Evolutionary conservation across 2,797 vertebrate species (phyloP).

Genomic region (Cheracebus regulus): DNA sequence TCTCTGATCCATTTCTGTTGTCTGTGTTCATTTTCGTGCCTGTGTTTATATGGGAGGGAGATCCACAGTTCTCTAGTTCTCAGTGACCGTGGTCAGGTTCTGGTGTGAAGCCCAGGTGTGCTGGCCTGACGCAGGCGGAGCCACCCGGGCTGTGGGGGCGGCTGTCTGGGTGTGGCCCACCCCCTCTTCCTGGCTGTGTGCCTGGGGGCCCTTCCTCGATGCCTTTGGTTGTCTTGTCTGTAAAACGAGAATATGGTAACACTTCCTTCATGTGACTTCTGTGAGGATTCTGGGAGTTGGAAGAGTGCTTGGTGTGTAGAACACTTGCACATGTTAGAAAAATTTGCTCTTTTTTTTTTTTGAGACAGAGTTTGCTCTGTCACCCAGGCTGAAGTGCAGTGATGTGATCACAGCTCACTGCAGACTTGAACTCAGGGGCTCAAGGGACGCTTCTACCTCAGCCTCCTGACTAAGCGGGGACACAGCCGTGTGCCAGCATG

Average conservation of each 20-base stretch:
- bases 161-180: background rate
- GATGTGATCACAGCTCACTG: background rate
- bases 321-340: background rate
- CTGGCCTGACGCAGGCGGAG: fast-evolving
- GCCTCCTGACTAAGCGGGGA: background rate
- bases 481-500: background rate
- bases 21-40: background rate
- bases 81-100: background rate
- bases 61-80: background rate
- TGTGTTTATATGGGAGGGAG: background rate
- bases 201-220: fast-evolving
- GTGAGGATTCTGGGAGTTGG: background rate
- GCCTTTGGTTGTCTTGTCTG: background rate
- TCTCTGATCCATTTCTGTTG: background rate
- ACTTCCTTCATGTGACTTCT: fast-evolving
- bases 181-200: fast-evolving
- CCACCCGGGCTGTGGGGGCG: too few species aligned
- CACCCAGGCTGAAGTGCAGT: background rate
- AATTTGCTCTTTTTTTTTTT: background rate
- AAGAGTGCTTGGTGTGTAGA: fast-evolving
- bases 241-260: background rate
- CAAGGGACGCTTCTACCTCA: background rate
- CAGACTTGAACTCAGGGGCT: background rate
- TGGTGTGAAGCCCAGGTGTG: fast-evolving
- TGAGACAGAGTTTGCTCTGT: background rate